phyloP scores from a whole-genome alignment of 2,113 vertebrate species.

The Otolemur garnettii region DNA sequence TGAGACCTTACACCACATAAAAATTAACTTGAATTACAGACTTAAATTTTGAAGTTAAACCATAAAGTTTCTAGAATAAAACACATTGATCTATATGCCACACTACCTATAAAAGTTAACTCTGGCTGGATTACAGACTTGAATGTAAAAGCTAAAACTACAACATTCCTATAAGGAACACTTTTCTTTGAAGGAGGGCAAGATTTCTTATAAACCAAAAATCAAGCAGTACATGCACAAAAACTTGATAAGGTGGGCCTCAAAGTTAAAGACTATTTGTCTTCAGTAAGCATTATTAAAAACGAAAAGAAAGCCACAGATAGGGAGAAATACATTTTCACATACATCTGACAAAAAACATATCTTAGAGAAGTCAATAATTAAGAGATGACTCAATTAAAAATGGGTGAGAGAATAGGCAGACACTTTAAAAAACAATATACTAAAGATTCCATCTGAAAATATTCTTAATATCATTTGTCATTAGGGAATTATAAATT shows the following conservation, averaged over 20 bases:
- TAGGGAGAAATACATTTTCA: neutral
- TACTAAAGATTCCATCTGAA: neutral
- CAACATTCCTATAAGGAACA: neutral
- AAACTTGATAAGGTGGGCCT: neutral
- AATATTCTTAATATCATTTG: neutral
- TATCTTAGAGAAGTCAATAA: neutral
- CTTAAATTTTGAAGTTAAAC: neutral
- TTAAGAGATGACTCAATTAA: neutral
- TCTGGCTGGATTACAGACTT: neutral
- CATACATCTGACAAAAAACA: neutral
- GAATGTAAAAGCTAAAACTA: neutral
- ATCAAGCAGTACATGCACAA: neutral
- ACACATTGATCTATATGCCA: neutral
- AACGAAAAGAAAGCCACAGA: neutral
- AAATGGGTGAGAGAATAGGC: neutral
- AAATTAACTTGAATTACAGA: constrained; percentile 1
- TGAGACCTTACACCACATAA: neutral
- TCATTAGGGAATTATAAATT: neutral
- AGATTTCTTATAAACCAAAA: neutral
- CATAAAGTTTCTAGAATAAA: neutral
- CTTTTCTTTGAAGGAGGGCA: neutral
- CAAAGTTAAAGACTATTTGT: neutral
- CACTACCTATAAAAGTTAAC: neutral
- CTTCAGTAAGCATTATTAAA: neutral
- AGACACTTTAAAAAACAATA: neutral